phyloP scores from a whole-genome alignment of 2,888 invertebrate genomes.

The Cremastinae sp. region DNA sequence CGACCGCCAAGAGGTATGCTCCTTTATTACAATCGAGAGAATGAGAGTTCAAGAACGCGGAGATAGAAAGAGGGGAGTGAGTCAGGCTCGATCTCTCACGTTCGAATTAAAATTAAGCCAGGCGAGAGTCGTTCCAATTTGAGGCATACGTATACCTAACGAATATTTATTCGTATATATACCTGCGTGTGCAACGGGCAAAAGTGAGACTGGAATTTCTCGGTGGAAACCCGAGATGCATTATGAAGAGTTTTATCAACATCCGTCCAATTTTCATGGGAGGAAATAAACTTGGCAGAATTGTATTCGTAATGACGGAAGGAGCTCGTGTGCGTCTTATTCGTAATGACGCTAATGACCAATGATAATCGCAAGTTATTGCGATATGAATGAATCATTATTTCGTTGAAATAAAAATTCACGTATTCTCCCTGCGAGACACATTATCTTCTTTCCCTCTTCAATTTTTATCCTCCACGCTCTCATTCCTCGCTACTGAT shows the following conservation, averaged over 20 bases:
- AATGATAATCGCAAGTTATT: no score
- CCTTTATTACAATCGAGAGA: conserved; percentile 50
- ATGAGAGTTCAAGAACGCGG: conserved; percentile 46
- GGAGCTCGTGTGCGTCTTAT: background rate
- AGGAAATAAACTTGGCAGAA: conserved; percentile 21
- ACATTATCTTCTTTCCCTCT: no score
- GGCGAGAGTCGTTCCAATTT: conserved; percentile 55
- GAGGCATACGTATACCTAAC: conserved; percentile 15
- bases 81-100: conserved; percentile 52
- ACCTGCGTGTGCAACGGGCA: no score
- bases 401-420: no score
- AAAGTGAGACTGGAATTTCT: background rate
- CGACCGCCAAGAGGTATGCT: conserved; percentile 8
- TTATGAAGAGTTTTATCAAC: conserved; percentile 43
- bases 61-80: conserved; percentile 13
- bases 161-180: no score
- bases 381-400: no score
- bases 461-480: no score
- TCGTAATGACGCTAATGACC: conserved; percentile 45
- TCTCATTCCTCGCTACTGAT: no score
- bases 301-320: background rate
- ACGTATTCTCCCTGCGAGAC: no score
- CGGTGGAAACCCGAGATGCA: conserved; percentile 34
- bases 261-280: conserved; percentile 47
- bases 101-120: conserved; percentile 60